Conservation (phyloP, 2,797 vertebrate species). For the Phylloscopus collybita region DNA sequence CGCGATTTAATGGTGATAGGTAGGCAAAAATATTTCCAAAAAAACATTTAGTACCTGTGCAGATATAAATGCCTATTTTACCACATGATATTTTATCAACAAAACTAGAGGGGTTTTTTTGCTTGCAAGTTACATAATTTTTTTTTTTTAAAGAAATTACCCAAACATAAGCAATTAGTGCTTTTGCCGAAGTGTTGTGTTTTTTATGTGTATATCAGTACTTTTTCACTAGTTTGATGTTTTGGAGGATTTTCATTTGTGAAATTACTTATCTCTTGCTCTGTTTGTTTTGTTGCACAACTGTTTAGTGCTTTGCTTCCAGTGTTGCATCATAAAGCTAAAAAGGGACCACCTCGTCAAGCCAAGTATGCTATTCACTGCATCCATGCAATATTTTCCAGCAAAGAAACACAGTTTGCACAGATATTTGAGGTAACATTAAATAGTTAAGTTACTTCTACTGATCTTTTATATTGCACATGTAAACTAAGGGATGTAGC, state of each 20-base stretch:
- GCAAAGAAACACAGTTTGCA: conserved; percentile 98
- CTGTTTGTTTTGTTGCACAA: background rate
- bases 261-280: background rate
- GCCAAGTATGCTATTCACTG: conserved; percentile 98
- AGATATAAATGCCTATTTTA: background rate
- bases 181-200: background rate
- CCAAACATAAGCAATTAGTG: background rate
- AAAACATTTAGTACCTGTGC: background rate
- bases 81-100: background rate
- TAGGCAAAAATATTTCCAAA: background rate
- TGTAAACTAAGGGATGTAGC: background rate
- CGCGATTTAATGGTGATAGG: background rate
- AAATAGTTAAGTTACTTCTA: background rate
- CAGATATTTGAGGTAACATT: conserved; percentile 96
- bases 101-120: accelerated
- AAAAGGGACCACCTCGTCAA: conserved; percentile 94
- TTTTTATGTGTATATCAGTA: background rate
- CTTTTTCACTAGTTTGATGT: background rate
- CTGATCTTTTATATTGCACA: background rate
- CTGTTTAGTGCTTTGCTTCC: conserved; percentile 86
- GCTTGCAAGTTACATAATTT: background rate
- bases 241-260: background rate
- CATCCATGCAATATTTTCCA: conserved; percentile 97
- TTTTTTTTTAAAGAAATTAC: background rate
- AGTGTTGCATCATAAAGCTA: conserved; percentile 96